These are phyloP conservation scores for Tamandua tetradactyla DNA, from an alignment of 2,797 vertebrate species.

Conservation along the genomic window DNA sequence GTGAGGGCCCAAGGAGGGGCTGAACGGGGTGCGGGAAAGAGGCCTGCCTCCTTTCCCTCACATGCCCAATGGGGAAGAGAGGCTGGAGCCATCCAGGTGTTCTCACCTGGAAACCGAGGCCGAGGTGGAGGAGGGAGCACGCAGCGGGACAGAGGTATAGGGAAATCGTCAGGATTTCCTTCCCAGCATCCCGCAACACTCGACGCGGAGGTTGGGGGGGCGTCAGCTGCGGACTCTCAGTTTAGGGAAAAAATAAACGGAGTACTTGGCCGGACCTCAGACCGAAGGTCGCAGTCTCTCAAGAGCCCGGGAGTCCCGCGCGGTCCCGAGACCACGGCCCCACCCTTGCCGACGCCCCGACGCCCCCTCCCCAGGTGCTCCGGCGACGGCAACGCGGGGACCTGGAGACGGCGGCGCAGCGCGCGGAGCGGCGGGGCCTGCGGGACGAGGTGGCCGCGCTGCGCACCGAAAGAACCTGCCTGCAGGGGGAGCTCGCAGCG, in stretches of 20 bases:
- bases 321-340: neutral
- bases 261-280: neutral
- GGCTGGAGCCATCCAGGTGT: too few species aligned
- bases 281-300: neutral
- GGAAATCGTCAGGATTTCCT: too few species aligned
- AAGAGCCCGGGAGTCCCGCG: neutral
- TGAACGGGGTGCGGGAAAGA: too few species aligned
- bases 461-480: neutral
- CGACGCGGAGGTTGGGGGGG: too few species aligned
- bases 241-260: too few species aligned
- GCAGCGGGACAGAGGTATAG: too few species aligned
- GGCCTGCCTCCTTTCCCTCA: neutral
- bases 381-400: accelerated
- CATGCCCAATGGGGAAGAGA: neutral
- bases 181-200: too few species aligned
- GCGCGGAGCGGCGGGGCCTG: neutral
- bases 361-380: neutral
- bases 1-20: slow-evolving; percentile 70
- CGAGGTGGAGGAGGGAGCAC: too few species aligned
- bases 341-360: too few species aligned
- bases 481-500: slow-evolving; percentile 3
- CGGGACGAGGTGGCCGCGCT: neutral
- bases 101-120: neutral
- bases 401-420: accelerated
- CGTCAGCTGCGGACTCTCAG: accelerated